A percentile compares a stretch with the other conserved stretches of the same genome.
phyloP scores from a whole-genome alignment of 2,113 vertebrate genomes.

The Stomatorhinus ivindoensis region DNA sequence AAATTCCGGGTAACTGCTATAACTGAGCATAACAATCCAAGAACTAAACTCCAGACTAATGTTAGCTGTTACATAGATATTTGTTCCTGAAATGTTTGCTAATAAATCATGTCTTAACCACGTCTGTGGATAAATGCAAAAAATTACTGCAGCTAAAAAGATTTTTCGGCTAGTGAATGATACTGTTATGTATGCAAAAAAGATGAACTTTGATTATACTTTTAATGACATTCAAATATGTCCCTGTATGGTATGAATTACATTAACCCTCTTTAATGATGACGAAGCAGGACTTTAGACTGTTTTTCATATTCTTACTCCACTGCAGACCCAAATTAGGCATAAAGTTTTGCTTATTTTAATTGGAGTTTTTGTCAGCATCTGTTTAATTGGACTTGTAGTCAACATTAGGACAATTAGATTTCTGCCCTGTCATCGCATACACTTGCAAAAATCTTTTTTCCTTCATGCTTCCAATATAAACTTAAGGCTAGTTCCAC shows the following conservation, averaged over 20 bases:
- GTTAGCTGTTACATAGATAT: neutral
- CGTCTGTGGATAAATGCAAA: neutral
- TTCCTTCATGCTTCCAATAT: neutral
- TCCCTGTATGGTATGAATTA: neutral
- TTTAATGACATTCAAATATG: neutral
- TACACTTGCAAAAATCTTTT: neutral
- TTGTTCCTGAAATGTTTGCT: neutral
- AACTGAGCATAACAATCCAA: neutral
- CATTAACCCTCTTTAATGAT: slow-evolving; percentile 6
- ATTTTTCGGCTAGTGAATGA: neutral
- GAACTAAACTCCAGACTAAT: neutral
- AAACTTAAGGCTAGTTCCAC: neutral
- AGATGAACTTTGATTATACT: neutral
- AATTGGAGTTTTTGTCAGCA: neutral
- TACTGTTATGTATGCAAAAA: neutral
- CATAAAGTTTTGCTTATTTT: neutral
- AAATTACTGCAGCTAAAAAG: neutral
- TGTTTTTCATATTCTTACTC: neutral
- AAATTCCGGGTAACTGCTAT: neutral
- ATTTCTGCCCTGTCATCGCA: neutral
- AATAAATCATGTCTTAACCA: neutral
- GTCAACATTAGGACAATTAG: neutral
- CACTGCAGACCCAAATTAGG: neutral
- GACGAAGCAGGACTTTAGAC: neutral
- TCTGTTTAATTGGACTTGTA: neutral